Base-by-base conservation (phyloP, 2,888 invertebrate species). In the Rotaria magnacalcarata region DNA sequence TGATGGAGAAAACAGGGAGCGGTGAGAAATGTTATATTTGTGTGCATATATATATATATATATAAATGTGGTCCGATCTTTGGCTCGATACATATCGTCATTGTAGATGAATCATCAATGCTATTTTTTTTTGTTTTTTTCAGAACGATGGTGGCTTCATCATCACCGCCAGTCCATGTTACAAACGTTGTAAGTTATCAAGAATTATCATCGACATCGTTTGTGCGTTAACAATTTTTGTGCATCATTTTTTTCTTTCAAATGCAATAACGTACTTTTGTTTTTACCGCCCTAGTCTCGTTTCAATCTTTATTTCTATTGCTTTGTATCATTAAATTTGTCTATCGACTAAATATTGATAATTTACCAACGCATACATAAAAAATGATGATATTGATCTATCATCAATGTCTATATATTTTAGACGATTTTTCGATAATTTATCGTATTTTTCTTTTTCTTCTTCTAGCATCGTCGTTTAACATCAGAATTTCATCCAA, bases 311-410 rank as follows among this genome's bases (percentile, higher is more conserved):
- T 34, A 41, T 27, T 19, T 34, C 34, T 67, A 60, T 60, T 5
- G 10, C n/a, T 60, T 27, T 60, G n/a, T 19, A 34, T 67, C 14
- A 4, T 67, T 34, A 67, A 14, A 34, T 67, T 16, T 41, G 16
- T 67, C 67, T 6, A 19, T 16, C 34, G 67, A 67, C 67, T 67
- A 67, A 67, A 67, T 67, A 67, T 67, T 67, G 34, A 67, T 67
- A 4, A 5, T 67, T 67, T 34, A 67, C 27, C 34, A 6, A 67
- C 34, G 34, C 6, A 67, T 27, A 67, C 34, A 16, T 16, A 19
- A 67, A 34, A 34, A 34, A 67, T 19, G 27, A 67, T 67, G 27
- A 67, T 67, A 67, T 67, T 67, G 67, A 67, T 67, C 34, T 16
- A 67, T 41, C 41, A 27, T 27, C 19, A 67, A 34, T 67, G 34